These are phyloP conservation scores for Aleiodes sp. DNA, from an alignment of 1,140 invertebrate species.

Conservation along the genomic window DNA sequence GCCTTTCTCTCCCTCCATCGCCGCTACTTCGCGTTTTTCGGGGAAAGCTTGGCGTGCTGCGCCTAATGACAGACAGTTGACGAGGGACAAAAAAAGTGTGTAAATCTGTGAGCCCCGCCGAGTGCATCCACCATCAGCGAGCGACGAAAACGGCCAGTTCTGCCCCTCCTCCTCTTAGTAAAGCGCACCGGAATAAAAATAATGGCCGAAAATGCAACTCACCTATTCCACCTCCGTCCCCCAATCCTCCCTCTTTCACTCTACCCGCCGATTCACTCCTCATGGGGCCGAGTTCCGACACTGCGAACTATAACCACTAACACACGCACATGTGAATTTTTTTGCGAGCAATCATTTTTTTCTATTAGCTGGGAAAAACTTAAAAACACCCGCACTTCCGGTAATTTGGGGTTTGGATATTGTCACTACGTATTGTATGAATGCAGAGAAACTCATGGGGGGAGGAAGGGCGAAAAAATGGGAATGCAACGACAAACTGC, in stretches of 20 bases:
- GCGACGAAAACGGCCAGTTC: constrained; percentile 44
- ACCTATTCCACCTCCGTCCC: constrained; percentile 20
- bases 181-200: constrained; percentile 61
- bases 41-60: constrained; percentile 52
- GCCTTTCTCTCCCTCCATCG: constrained; percentile 22
- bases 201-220: constrained; percentile 58
- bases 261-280: constrained; percentile 5
- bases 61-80: constrained; percentile 66
- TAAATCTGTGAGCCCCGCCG: constrained; percentile 50
- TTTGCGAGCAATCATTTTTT: constrained; percentile 56
- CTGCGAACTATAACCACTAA: background rate
- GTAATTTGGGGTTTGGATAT: constrained; percentile 53
- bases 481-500: constrained; percentile 48
- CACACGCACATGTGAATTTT: background rate
- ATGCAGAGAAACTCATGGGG: constrained; percentile 29
- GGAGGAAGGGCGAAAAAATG: background rate
- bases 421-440: too few species aligned
- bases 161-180: too few species aligned
- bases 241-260: background rate
- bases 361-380: constrained; percentile 58
- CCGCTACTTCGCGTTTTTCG: constrained; percentile 34
- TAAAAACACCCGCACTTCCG: constrained; percentile 56
- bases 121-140: constrained; percentile 32
- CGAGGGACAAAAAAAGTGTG: constrained; percentile 59
- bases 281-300: constrained; percentile 11